Evolutionary conservation across 1,140 invertebrate species (phyloP).

Genomic region (Trachymyrmex cornetzi): DNA sequence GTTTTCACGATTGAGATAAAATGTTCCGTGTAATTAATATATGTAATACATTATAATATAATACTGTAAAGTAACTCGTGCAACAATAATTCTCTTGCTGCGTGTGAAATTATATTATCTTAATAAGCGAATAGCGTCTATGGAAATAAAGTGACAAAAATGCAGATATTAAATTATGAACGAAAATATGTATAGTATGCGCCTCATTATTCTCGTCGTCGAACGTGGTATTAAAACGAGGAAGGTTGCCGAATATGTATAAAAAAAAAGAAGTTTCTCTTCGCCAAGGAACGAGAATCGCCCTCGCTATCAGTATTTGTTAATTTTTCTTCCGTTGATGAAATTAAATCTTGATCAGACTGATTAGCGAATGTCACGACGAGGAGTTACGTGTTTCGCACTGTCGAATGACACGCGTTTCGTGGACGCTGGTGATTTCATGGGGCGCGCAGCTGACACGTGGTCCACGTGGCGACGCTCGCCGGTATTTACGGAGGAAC

Average conservation of each 20-base stretch:
- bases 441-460: slow-evolving; percentile 43
- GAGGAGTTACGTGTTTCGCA: background rate
- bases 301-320: slow-evolving; percentile 19
- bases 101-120: slow-evolving; percentile 32
- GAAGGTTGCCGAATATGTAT: background rate
- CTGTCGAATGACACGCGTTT: slow-evolving; percentile 29
- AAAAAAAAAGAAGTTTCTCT: background rate
- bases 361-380: slow-evolving; percentile 22
- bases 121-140: slow-evolving; percentile 43
- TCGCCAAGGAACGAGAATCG: background rate
- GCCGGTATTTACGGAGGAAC: slow-evolving; percentile 42
- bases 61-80: background rate
- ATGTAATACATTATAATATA: background rate
- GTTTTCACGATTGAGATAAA: background rate
- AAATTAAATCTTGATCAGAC: slow-evolving; percentile 46
- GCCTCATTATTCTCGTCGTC: slow-evolving; percentile 31
- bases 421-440: slow-evolving; percentile 42
- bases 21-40: slow-evolving; percentile 26
- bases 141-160: slow-evolving; percentile 37
- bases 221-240: slow-evolving; percentile 37
- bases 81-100: background rate
- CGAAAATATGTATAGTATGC: slow-evolving; percentile 48
- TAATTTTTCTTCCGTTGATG: background rate
- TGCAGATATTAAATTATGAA: slow-evolving; percentile 53
- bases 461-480: slow-evolving; percentile 36